Evolutionary conservation across 2,888 invertebrate genomes (phyloP), one percentile per base, ranked within the genome.

Genomic region (Dendrolimus pini): DNA sequence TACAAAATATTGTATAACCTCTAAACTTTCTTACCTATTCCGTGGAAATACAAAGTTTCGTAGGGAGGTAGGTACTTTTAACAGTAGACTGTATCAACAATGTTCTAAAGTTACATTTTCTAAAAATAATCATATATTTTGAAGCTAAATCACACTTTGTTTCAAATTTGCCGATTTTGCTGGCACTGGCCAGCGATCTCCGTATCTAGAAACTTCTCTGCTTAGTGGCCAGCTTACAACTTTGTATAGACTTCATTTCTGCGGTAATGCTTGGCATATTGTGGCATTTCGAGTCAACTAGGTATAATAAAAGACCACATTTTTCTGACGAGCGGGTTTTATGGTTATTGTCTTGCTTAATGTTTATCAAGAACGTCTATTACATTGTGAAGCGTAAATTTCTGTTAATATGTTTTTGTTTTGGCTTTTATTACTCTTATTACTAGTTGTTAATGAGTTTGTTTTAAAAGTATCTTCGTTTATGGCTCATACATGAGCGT

Each of bases 221-320:
- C 71, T 63, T 64, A 62, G 62, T 60, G 60, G 62, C 56, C 55
- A 47, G 65, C 62, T 66, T 67, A 66, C 62, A 74, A 76, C 74
- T 76, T 77, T 68, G 71, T 67, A 59, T 63, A 62, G 68, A 71
- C 69, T 74, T 74, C 66, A 74, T 72, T 74, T 71, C 67, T 67
- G 65, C 62, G 63, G 67, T 67, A 71, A 68, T 68, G 66, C 63
- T 64, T 69, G 68, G 68, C 68, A 70, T 71, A 75, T 75, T 47
- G 47, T 47, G 12, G 9, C 47, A 47, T 47, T 47, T 75, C 62
- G 64, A 65, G 65, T 69, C 66, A 72, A 71, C 71, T 72, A 69
- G 65, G 62, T 67, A 67, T 69, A 71, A 77, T 74, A 71, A 69
- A 70, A 65, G 67, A 58, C 58, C 61, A 66, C 67, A 70, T 75